Percentiles rank a stretch among this genome's conserved stretches.
Conservation (phyloP, 1,140 invertebrate genomes). For the Apis mellifera region DNA sequence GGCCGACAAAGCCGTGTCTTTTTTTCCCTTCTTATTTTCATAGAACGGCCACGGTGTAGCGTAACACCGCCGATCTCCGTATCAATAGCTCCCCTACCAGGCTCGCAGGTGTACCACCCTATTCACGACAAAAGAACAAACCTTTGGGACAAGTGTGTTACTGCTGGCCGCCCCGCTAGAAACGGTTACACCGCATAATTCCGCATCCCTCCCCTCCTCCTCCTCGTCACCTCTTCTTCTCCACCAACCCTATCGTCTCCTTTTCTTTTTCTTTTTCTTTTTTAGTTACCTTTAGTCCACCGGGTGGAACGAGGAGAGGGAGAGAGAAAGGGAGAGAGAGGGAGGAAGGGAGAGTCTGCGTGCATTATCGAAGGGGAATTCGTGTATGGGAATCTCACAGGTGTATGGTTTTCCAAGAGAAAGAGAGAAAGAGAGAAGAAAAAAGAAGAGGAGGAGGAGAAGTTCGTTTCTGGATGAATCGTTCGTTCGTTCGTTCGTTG, state of each 20-base stretch:
- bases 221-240: conserved; percentile 4
- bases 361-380: conserved; percentile 69
- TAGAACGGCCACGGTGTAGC: conserved; percentile 74
- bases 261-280: not conserved
- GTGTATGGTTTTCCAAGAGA: conserved; percentile 74
- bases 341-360: conserved; percentile 45
- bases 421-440: not conserved
- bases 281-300: conserved; percentile 34
- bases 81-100: conserved; percentile 76
- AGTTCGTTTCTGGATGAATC: conserved; percentile 30
- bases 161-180: conserved; percentile 66
- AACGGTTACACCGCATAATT: conserved; percentile 79
- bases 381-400: conserved; percentile 80
- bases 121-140: conserved; percentile 73
- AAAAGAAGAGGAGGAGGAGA: not conserved
- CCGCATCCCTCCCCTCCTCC: conserved; percentile 59
- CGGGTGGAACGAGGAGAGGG: not conserved
- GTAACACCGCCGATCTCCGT: conserved; percentile 78
- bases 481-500: conserved; percentile 41
- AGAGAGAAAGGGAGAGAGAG: conserved; percentile 18
- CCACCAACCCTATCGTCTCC: conserved; percentile 5
- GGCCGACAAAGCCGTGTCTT: conserved; percentile 57
- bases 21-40: conserved; percentile 68
- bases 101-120: conserved; percentile 78
- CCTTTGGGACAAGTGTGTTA: conserved; percentile 77